Base-by-base conservation (phyloP, 2,113 vertebrate species). In the Oryzias curvinotus region DNA sequence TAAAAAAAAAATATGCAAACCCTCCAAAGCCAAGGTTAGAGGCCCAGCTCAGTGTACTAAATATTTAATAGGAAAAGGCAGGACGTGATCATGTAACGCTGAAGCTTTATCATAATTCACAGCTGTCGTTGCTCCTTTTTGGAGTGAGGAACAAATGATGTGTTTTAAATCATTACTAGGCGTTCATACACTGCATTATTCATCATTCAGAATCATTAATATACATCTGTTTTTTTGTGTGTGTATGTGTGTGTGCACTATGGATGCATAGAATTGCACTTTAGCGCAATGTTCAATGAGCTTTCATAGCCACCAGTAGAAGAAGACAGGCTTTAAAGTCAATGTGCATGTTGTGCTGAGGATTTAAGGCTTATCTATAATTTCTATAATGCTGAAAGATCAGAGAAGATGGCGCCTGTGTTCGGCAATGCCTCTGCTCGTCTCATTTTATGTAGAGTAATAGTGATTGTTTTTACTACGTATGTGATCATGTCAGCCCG, bases 1-100 rank as follows among this genome's bases (percentile, higher is more conserved):
- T 95, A 93, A 96, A 96, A 94, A 96, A 96, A 93, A 94, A 92
- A 93, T 92, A 89, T 79, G 89, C 68, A 88, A 92, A 88, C 90
- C 92, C 91, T 93, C 92, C 90, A 93, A 90, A 93, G 91, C 90
- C 93, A 92, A 93, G 94, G 95, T 96, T 92, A 93, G 90, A 92
- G 78, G 89, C 91, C 90, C 76, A 1, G 23, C 50, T 65, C 77
- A 46, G 44, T 25, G 61, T 48, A 21, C 63, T 93, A 90, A 93
- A 95, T 95, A 92, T 93, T 93, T 94, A 94, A 96, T 94, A 90
- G 88, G 91, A 92, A 90, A 92, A 90, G 66, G 70, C 71, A 58
- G 92, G 65, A 45, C 4, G 49, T 48, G 55, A 76, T 55, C 55
- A 48, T 69, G 88, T 48, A 18, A 48, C 12, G 16, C 7, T 0